Percentiles rank a stretch among this genome's conserved stretches.
Conservation (phyloP, 2,888 invertebrate genomes). For the Protophormia terraenovae region DNA sequence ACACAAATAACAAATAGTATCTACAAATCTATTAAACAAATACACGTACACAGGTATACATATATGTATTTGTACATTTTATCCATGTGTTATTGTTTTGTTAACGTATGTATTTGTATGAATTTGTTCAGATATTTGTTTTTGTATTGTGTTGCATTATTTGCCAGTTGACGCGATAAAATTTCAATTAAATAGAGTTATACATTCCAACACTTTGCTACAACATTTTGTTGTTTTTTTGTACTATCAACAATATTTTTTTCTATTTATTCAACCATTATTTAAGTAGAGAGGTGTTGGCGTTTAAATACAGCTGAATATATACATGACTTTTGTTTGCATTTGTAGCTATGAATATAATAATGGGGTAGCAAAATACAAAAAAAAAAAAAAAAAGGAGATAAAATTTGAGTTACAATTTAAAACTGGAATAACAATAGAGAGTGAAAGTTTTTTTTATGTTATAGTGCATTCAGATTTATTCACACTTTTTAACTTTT, state of each 20-base stretch:
- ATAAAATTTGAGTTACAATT: not conserved
- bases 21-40: not conserved
- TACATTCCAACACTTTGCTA: conserved; percentile 30
- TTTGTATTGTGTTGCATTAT: conserved; percentile 40
- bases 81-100: conserved; percentile 13
- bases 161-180: conserved; percentile 58
- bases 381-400: not conserved
- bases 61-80: conserved; percentile 12
- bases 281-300: not conserved
- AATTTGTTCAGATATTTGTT: not conserved
- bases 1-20: not conserved
- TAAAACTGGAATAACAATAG: conserved; percentile 40
- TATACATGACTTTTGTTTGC: not conserved
- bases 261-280: conserved; percentile 6
- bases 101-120: conserved; percentile 13
- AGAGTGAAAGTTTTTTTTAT: not conserved
- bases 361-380: not conserved
- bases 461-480: not conserved
- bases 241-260: not conserved
- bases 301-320: not conserved
- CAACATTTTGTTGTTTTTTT: not conserved
- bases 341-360: not conserved
- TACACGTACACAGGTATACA: conserved; percentile 31
- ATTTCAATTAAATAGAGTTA: conserved; percentile 66
- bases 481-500: conserved; percentile 35